Conservation (phyloP, 2,113 vertebrate genomes). For the Cercopithecus mona region DNA sequence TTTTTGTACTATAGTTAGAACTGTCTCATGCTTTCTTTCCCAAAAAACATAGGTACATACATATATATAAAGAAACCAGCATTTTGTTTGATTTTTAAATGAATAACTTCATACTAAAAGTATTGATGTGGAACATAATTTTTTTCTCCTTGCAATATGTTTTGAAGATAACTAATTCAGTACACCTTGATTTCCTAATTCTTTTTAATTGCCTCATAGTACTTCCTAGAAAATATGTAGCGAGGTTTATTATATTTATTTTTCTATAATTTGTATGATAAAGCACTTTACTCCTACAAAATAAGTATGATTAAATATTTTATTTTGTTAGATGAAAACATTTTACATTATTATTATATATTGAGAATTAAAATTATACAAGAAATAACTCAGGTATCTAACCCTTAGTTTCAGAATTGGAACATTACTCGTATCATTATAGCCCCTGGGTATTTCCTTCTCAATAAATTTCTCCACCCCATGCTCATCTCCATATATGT, state of each 20-base stretch:
- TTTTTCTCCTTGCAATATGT: not conserved
- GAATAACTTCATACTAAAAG: not conserved
- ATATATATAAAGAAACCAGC: not conserved
- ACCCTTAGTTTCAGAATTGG: not conserved
- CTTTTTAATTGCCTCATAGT: not conserved
- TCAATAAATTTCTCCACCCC: not conserved
- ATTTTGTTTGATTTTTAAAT: not conserved
- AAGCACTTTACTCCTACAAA: not conserved
- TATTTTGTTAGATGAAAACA: not conserved
- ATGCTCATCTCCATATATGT: not conserved
- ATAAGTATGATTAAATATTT: not conserved
- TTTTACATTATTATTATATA: not conserved
- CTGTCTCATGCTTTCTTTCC: not conserved
- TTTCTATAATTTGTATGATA: not conserved
- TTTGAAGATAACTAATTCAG: not conserved
- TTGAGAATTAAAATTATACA: not conserved
- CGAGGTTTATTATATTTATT: not conserved
- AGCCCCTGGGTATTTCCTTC: not conserved
- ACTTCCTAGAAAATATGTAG: not conserved
- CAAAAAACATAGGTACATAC: not conserved
- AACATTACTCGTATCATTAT: not conserved
- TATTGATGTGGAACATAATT: not conserved
- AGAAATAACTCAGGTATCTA: not conserved
- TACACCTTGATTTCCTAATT: not conserved
- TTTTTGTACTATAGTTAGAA: not conserved